Evolutionary conservation across 2,797 vertebrate species (phyloP).

Genomic region (Sebastes diaconus): DNA sequence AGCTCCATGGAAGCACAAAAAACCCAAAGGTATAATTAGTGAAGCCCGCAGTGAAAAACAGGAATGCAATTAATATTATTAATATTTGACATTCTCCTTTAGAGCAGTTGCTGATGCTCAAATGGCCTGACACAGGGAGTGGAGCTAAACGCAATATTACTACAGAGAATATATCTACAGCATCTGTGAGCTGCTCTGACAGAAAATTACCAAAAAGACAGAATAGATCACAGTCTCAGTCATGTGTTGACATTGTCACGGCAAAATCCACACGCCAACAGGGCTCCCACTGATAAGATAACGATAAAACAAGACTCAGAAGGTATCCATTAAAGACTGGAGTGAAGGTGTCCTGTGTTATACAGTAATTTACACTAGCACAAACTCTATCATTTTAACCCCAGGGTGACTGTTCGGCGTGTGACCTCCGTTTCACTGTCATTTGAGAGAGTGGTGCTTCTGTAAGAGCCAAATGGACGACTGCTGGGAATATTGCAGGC

Average conservation of each 20-base stretch:
- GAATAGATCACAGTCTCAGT: conserved; percentile 30
- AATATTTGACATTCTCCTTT: background rate
- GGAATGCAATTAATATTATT: background rate
- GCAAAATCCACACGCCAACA: conserved; percentile 38
- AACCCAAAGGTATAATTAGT: too few relatives aligned
- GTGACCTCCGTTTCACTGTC: conserved; percentile 73
- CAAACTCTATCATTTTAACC: conserved; percentile 81
- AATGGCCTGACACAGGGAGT: background rate
- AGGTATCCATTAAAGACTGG: conserved; percentile 50
- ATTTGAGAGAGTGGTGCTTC: conserved; percentile 60
- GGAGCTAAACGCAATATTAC: background rate
- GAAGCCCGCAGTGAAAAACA: too few relatives aligned
- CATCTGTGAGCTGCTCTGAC: background rate
- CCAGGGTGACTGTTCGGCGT: conserved; percentile 70
- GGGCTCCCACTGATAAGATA: conserved; percentile 34
- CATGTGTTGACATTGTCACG: conserved; percentile 46
- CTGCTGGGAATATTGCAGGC: conserved; percentile 78
- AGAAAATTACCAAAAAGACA: conserved; percentile 30
- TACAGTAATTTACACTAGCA: conserved; percentile 75
- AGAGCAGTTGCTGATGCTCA: background rate
- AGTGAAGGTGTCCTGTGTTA: conserved; percentile 45
- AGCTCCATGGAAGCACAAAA: too few relatives aligned
- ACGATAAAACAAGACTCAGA: conserved; percentile 29
- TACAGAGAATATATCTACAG: background rate
- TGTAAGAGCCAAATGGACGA: conserved; percentile 64